Evolutionary conservation across 2,888 invertebrate genomes (phyloP), one percentile per base, ranked within the genome.

Genomic region (Dryocosmus kuriphilus): DNA sequence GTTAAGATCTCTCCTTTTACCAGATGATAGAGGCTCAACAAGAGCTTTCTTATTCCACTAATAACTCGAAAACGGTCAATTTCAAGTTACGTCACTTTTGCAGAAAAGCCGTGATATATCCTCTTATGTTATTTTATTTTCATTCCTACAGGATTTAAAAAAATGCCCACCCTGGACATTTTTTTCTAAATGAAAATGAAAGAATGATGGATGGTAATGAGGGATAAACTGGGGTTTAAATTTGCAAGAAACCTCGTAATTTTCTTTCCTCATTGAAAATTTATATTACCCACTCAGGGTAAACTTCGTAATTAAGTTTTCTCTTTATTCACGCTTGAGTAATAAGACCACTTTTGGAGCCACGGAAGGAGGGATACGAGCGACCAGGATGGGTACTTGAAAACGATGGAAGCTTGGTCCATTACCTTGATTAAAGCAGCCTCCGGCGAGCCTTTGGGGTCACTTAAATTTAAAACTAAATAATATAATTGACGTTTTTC

Each of bases 341-440:
- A 41, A 67, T 41, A 19, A 41, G 24, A 57, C 27, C 24, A 27
- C 57, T 57, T 27, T 57, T 57, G 24, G 6, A 51, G 38, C n/a
- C 9, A 14, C n/a, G 9, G 38, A 24, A 65, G 6, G 9, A 22
- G 22, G 14, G 38, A 38, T n/a, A 63, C 9, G 38, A 8, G 27
- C 14, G 27, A 63, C 35, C 32, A 35, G 11, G 32, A 63, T 32
- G n/a, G 35, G 63, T 35, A 71, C 46, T 71, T 71, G 30, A 71
- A 41, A 46, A 71, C 27, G 51, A 27, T 38, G 63, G 35, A 63
- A 35, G 63, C n/a, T 57, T 63, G 63, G 63, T 63, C 63, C 63
- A 63, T 63, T 63, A 63, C 32, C 63, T 63, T 63, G 63, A 63
- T 63, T 63, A 63, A 63, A 63, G 63, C 63, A 30, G 63, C n/a